Conservation (phyloP, 2,888 invertebrate genomes). For the Troides helena region DNA sequence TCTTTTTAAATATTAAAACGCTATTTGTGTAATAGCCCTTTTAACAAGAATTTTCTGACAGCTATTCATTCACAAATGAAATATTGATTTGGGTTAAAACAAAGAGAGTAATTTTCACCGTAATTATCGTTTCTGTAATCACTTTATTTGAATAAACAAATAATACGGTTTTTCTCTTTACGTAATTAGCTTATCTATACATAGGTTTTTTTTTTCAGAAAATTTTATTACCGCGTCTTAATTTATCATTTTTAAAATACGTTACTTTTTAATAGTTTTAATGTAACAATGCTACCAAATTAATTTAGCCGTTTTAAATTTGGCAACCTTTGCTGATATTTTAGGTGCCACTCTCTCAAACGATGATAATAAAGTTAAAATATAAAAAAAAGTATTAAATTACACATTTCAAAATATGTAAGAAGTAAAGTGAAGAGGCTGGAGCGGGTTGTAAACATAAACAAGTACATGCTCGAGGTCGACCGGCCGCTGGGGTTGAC, state of each 20-base stretch:
- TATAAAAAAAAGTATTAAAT: neutral
- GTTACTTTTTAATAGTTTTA: no score
- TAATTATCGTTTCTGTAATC: constrained; percentile 25
- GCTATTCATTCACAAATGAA: constrained; percentile 27
- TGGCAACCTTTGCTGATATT: no score
- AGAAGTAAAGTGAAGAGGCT: neutral
- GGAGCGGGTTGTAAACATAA: neutral
- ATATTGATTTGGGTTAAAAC: constrained; percentile 25
- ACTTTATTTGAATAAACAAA: neutral
- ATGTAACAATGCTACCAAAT: no score
- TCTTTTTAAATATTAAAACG: constrained; percentile 28
- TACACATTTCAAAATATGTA: neutral
- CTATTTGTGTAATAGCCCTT: constrained; percentile 26
- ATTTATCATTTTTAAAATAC: neutral
- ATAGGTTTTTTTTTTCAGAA: neutral
- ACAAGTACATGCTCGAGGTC: neutral
- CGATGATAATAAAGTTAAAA: neutral
- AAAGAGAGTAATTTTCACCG: constrained; percentile 20
- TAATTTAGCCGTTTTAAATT: no score
- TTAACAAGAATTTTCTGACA: constrained; percentile 27
- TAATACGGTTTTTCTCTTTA: neutral
- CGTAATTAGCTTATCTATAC: neutral
- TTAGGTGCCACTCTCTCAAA: no score
- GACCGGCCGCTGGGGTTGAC: constrained; percentile 40
- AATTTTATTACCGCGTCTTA: neutral